A percentile compares a stretch with the other conserved stretches of the same genome.
These are phyloP conservation scores for Gila robusta DNA, from an alignment of 2,797 vertebrate species.

Conservation along the genomic window DNA sequence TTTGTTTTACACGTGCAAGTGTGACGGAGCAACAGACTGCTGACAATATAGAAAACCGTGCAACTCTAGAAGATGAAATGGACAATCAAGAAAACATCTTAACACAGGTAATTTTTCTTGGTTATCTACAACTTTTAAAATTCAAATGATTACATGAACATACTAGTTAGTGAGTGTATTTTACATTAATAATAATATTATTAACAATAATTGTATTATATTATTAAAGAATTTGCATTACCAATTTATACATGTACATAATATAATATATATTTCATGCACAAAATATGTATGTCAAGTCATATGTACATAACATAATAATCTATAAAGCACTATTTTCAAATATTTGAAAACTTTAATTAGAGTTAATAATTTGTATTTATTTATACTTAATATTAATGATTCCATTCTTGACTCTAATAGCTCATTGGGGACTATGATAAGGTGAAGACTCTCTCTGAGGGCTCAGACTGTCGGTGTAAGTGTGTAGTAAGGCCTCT, in stretches of 20 bases:
- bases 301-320: neutral
- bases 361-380: neutral
- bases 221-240: neutral
- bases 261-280: neutral
- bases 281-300: neutral
- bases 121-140: neutral
- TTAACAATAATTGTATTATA: neutral
- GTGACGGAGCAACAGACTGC: constrained; percentile 54
- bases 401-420: neutral
- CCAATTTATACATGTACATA: neutral
- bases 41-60: constrained; percentile 63
- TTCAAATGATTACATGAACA: neutral
- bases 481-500: constrained; percentile 92
- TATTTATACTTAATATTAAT: neutral
- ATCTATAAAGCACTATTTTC: neutral
- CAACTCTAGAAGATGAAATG: constrained; percentile 83
- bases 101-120: constrained; percentile 81
- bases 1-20: constrained; percentile 32
- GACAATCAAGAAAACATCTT: constrained; percentile 91
- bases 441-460: constrained; percentile 93
- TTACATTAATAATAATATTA: neutral
- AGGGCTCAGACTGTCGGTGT: constrained; percentile 90
- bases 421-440: constrained; percentile 94
- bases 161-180: neutral
- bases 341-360: neutral